Conservation (phyloP, 2,797 vertebrate species). For the Phrynocephalus guinanensis region DNA sequence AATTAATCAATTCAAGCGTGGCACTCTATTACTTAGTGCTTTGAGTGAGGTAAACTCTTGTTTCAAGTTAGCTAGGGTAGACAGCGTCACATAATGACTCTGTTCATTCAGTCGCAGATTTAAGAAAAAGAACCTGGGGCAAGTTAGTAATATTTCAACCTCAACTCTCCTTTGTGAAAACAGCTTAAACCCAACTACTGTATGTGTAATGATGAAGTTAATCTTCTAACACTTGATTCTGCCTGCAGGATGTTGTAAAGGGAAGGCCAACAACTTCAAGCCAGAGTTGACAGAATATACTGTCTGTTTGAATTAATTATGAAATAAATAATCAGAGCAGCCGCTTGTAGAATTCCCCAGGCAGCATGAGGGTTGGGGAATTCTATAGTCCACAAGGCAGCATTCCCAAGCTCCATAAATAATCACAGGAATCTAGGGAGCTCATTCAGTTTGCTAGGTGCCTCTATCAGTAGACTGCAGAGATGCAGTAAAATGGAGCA, state of each 20-base stretch:
- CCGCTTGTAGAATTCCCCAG: too few relatives aligned
- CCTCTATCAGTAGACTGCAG: neutral
- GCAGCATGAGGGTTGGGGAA: too few relatives aligned
- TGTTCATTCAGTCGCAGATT: neutral
- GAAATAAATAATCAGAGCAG: neutral
- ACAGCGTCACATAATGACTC: neutral
- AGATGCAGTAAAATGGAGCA: neutral
- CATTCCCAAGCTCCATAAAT: too few relatives aligned
- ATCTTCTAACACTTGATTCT: neutral
- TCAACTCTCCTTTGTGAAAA: neutral
- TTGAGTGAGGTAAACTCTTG: neutral
- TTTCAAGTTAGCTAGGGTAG: neutral
- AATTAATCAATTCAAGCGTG: slow-evolving; percentile 17
- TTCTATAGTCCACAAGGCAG: too few relatives aligned
- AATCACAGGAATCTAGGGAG: neutral
- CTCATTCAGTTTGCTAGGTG: neutral
- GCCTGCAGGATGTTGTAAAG: neutral
- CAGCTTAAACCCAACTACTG: neutral
- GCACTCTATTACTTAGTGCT: neutral
- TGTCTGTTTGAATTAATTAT: neutral
- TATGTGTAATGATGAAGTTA: neutral
- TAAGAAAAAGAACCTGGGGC: neutral
- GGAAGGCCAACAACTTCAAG: neutral
- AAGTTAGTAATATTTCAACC: slow-evolving; percentile 1
- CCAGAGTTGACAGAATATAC: neutral